Conservation (phyloP, 2,888 invertebrate genomes). For the Fabriciana adippe region DNA sequence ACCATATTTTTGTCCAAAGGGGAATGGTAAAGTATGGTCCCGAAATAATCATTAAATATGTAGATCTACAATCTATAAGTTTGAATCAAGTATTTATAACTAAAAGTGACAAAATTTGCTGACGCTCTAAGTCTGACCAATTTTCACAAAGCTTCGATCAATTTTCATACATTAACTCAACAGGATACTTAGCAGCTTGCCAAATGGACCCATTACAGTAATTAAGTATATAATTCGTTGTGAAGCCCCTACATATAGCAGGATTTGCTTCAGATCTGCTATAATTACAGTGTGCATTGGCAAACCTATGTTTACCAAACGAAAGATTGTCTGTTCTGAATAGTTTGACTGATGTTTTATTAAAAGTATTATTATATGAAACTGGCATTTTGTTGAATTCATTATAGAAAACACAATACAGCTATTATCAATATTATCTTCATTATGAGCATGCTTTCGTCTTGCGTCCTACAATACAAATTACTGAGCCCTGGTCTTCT, state of each 20-base stretch:
- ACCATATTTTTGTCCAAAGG: no score
- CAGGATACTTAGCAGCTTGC: conserved; percentile 51
- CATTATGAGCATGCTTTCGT: no score
- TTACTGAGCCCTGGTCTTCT: no score
- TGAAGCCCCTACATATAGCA: conserved; percentile 12
- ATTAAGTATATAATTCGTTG: conserved; percentile 44
- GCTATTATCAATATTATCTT: no score
- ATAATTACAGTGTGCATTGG: conserved; percentile 1
- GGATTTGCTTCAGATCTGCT: conserved; percentile 21
- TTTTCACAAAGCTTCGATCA: conserved; percentile 18
- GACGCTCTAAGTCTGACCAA: not conserved
- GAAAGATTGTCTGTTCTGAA: not conserved
- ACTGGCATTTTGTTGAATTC: no score
- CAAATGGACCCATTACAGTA: conserved; percentile 58
- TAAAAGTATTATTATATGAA: no score
- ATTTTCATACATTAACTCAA: conserved; percentile 46
- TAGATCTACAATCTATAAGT: no score
- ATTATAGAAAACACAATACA: no score
- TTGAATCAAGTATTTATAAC: no score
- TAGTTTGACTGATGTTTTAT: not conserved
- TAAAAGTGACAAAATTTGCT: not conserved
- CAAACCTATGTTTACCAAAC: not conserved
- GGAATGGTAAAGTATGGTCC: no score
- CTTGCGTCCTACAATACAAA: no score
- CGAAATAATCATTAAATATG: no score